Evolutionary conservation across 2,113 vertebrate species (phyloP).

Genomic region (Pteropus alecto): DNA sequence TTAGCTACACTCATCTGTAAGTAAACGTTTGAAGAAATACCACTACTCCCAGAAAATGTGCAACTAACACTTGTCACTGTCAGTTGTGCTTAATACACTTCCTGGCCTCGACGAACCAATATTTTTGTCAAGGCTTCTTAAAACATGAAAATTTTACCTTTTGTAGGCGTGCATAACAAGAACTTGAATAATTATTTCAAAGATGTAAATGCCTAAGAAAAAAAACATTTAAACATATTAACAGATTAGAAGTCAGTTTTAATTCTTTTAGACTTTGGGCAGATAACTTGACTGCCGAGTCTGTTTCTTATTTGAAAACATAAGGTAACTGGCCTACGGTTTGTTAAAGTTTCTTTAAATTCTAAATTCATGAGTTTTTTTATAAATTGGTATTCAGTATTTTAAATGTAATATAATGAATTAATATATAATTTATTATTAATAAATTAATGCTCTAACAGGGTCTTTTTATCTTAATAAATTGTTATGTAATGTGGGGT

Average conservation of each 20-base stretch:
- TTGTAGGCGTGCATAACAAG: background rate
- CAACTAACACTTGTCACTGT: background rate
- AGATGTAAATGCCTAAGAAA: background rate
- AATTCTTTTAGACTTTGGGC: background rate
- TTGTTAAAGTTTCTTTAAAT: background rate
- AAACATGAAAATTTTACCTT: background rate
- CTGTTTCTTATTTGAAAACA: slow-evolving; percentile 14
- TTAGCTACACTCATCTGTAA: background rate
- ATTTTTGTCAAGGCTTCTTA: background rate
- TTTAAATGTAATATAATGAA: background rate
- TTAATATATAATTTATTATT: background rate
- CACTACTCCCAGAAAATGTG: background rate
- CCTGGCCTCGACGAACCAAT: background rate
- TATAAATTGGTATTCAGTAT: background rate
- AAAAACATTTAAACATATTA: background rate
- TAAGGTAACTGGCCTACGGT: background rate
- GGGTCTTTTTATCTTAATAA: background rate
- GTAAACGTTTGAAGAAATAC: background rate
- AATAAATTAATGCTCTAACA: background rate
- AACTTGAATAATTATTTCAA: background rate
- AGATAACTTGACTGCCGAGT: background rate
- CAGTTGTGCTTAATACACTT: background rate
- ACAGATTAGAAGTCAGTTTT: background rate
- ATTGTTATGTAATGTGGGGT: background rate
- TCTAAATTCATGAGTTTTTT: background rate